Conservation (phyloP, 2,113 vertebrate species). For the Myotis yumanensis region DNA sequence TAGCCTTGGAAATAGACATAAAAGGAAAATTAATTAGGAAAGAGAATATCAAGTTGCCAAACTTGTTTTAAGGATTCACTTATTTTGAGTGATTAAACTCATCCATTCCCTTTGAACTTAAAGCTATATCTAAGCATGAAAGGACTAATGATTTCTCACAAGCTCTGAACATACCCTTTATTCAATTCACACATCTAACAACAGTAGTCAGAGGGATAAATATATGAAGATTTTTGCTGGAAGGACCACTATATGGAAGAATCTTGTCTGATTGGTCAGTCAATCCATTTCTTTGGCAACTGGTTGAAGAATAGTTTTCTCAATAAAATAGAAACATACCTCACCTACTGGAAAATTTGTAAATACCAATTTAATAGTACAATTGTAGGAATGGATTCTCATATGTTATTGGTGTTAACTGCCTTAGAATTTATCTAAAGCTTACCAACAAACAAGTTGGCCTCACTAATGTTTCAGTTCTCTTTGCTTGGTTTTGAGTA, state of each 20-base stretch:
- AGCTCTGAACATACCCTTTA: not conserved
- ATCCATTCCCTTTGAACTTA: not conserved
- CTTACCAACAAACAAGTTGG: not conserved
- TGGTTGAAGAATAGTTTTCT: not conserved
- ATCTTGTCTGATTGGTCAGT: not conserved
- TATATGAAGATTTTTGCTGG: not conserved
- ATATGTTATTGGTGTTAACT: not conserved
- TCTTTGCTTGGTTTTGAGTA: not conserved
- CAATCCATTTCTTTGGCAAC: not conserved
- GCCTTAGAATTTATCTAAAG: conserved; percentile 5
- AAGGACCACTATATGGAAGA: not conserved
- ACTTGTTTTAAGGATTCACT: not conserved
- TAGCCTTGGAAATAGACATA: not conserved
- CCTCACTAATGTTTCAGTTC: not conserved
- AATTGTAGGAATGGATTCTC: not conserved
- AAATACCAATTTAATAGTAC: not conserved
- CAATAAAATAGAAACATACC: not conserved
- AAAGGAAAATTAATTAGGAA: conserved; percentile 17
- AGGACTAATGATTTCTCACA: not conserved
- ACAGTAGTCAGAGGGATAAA: not conserved
- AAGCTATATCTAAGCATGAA: not conserved
- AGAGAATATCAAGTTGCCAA: not conserved
- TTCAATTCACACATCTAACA: not conserved
- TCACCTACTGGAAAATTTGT: not conserved
- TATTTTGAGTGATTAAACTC: not conserved